These are phyloP conservation scores for Fulmarus glacialis DNA, from an alignment of 2,113 vertebrate species.

Conservation along the genomic window DNA sequence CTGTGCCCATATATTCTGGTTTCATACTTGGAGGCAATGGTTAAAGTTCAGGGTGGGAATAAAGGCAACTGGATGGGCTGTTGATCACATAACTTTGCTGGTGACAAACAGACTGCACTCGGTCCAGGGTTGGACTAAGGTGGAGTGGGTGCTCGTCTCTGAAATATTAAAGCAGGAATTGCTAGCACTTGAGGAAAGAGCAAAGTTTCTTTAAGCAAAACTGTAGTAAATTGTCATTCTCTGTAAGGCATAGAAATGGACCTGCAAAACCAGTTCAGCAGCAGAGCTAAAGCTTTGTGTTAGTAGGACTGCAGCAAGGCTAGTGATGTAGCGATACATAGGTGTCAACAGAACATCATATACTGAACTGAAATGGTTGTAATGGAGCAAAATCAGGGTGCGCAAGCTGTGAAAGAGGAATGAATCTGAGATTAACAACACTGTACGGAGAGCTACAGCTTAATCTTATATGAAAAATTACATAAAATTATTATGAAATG, in stretches of 20 bases:
- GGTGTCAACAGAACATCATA: not conserved
- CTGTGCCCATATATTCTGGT: not conserved
- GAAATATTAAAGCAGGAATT: not conserved
- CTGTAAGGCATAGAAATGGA: not conserved
- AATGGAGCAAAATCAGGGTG: not conserved
- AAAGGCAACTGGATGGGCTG: not conserved
- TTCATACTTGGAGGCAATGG: not conserved
- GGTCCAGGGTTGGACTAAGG: not conserved
- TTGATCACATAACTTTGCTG: not conserved
- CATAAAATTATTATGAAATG: not conserved
- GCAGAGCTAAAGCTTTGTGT: not conserved
- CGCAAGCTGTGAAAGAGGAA: not conserved
- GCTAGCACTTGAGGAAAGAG: not conserved
- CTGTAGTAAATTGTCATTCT: not conserved
- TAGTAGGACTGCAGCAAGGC: not conserved
- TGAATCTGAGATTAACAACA: not conserved
- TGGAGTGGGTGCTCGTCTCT: not conserved
- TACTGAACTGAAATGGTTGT: not conserved
- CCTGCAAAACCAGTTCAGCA: not conserved
- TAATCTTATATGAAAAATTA: not conserved
- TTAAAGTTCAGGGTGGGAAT: not conserved
- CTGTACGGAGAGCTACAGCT: not conserved
- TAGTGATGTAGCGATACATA: too few species aligned
- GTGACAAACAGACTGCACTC: not conserved
- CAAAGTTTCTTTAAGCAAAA: not conserved